Percentiles rank a stretch among this genome's conserved stretches.
Evolutionary conservation across 2,113 vertebrate species (phyloP).

Genomic region (Eptesicus fuscus): DNA sequence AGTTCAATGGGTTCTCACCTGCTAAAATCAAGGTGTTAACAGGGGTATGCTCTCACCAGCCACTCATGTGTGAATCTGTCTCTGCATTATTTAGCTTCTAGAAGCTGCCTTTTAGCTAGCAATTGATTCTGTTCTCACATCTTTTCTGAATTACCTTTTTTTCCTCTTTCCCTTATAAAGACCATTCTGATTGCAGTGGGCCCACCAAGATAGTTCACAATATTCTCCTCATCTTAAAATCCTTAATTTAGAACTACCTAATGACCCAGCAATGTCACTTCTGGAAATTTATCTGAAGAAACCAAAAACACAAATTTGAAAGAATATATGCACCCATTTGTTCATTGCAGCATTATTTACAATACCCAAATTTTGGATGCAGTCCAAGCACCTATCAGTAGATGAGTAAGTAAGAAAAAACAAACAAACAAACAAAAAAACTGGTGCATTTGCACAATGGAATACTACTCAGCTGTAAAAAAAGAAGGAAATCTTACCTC

Average conservation of each 20-base stretch:
- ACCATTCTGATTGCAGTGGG: not conserved
- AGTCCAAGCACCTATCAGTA: not conserved
- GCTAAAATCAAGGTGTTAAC: not conserved
- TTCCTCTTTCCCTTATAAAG: not conserved
- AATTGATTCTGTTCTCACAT: not conserved
- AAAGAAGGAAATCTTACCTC: not conserved
- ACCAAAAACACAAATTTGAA: not conserved
- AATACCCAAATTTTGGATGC: not conserved
- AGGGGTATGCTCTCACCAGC: not conserved
- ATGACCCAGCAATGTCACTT: not conserved
- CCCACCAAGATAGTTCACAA: not conserved
- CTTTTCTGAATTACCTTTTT: not conserved
- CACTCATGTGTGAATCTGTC: not conserved
- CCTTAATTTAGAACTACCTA: not conserved
- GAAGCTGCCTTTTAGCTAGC: not conserved
- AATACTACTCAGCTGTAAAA: not conserved
- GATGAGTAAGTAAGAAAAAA: not conserved
- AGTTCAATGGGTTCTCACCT: not conserved
- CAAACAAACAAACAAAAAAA: too few species aligned
- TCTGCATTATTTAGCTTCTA: not conserved
- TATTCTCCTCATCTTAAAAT: not conserved
- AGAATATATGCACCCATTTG: not conserved
- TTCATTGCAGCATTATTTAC: not conserved
- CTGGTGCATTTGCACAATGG: not conserved
- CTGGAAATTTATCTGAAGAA: not conserved